A percentile compares a stretch with the other conserved stretches of the same genome.
Conservation (phyloP, 2,888 invertebrate species). For the Drosophila austrosaltans region DNA sequence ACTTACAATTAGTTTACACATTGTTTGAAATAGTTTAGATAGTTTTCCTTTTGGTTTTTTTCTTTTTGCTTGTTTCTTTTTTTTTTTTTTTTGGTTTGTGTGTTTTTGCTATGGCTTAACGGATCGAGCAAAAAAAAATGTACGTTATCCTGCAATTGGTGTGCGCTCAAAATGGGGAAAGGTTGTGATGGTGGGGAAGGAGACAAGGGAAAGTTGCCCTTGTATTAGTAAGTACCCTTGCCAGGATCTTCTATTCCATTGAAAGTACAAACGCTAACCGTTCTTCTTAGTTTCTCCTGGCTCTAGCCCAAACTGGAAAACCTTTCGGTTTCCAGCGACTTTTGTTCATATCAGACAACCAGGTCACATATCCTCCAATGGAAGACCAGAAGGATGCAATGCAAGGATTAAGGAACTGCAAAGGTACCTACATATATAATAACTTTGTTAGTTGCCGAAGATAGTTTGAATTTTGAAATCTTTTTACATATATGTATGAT, state of each 20-base stretch:
- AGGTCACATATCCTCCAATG: background rate
- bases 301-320: too few relatives aligned
- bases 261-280: too few relatives aligned
- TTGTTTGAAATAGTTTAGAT: slow-evolving; percentile 63
- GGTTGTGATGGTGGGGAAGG: background rate
- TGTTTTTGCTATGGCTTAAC: background rate
- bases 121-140: background rate
- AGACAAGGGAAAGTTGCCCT: background rate
- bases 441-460: background rate
- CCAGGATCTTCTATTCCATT: background rate
- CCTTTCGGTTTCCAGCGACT: background rate
- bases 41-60: slow-evolving; percentile 29
- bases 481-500: background rate
- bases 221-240: background rate
- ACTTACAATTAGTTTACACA: slow-evolving; percentile 75
- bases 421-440: too few relatives aligned
- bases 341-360: background rate
- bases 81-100: background rate
- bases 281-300: too few relatives aligned
- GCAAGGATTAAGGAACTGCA: too few relatives aligned
- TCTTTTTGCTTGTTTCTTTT: background rate
- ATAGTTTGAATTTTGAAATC: background rate
- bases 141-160: slow-evolving; percentile 4
- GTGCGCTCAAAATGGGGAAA: background rate
- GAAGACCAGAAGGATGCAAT: background rate